Conservation (phyloP, 2,888 invertebrate genomes). For the Drosophila cyrtoloma region DNA sequence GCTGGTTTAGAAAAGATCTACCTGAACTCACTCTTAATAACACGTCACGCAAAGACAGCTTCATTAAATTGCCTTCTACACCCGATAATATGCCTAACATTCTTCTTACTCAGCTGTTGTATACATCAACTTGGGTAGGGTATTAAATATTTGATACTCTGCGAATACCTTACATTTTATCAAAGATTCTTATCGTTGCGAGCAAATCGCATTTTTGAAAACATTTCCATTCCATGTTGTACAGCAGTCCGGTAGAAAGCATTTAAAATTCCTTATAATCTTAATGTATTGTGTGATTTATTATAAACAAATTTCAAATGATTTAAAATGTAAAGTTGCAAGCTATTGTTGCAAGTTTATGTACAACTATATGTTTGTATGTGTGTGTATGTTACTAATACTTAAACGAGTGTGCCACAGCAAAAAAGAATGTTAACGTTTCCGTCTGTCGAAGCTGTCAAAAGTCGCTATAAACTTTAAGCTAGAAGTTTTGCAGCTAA, state of each 20-base stretch:
- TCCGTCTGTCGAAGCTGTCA: slow-evolving; percentile 61
- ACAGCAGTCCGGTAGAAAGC: background rate
- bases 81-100: background rate
- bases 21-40: background rate
- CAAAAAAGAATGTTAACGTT: slow-evolving; percentile 19
- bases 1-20: background rate
- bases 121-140: background rate
- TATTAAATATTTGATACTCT: background rate
- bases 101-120: background rate
- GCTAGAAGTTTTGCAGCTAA: slow-evolving; percentile 40
- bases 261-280: slow-evolving; percentile 1
- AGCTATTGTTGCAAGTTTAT: background rate
- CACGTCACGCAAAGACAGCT: too few relatives aligned
- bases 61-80: background rate
- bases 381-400: background rate
- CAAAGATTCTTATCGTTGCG: slow-evolving; percentile 47
- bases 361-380: too few relatives aligned
- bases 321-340: background rate
- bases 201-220: slow-evolving; percentile 37
- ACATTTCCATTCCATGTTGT: slow-evolving; percentile 17
- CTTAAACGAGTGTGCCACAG: background rate
- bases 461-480: slow-evolving; percentile 58
- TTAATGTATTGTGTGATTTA: background rate
- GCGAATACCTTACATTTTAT: background rate
- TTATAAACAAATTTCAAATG: background rate